Evolutionary conservation across 1,140 invertebrate species (phyloP).

Genomic region (Coptotermes formosanus): DNA sequence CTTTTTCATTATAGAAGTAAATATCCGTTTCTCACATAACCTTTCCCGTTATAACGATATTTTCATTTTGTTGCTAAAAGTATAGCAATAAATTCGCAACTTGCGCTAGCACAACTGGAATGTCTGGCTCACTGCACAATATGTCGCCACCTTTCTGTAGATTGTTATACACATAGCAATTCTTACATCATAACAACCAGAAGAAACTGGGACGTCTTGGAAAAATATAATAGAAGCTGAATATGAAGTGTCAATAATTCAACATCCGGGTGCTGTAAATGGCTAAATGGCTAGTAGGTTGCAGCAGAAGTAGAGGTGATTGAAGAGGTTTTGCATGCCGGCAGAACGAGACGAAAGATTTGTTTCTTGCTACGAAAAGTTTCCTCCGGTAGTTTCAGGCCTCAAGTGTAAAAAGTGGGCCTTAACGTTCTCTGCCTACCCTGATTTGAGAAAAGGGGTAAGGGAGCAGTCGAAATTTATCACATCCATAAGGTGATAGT

Average conservation of each 20-base stretch:
- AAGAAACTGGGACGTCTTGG: not conserved
- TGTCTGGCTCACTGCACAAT: not conserved
- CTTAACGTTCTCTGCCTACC: slow-evolving; percentile 14
- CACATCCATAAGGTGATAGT: slow-evolving; percentile 34
- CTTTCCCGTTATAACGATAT: not conserved
- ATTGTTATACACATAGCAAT: not conserved
- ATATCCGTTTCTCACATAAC: not conserved
- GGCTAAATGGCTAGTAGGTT: slow-evolving; percentile 28
- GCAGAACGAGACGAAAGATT: slow-evolving; percentile 32
- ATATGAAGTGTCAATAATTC: slow-evolving; percentile 33
- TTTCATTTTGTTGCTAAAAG: not conserved
- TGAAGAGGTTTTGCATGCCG: slow-evolving; percentile 34
- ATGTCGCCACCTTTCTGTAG: not conserved
- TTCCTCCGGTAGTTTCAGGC: slow-evolving; percentile 13
- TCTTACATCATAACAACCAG: not conserved
- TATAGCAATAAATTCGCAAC: not conserved
- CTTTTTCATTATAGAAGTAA: not conserved
- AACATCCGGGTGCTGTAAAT: slow-evolving; percentile 32
- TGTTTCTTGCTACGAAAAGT: slow-evolving; percentile 29
- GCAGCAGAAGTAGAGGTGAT: slow-evolving; percentile 21
- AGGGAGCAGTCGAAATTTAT: slow-evolving; percentile 30
- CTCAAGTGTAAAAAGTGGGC: not conserved
- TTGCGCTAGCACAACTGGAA: not conserved
- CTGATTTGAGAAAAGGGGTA: not conserved
- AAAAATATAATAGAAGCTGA: slow-evolving; percentile 19